phyloP scores from a whole-genome alignment of 2,888 invertebrate genomes.

The Zele albiditarsus region DNA sequence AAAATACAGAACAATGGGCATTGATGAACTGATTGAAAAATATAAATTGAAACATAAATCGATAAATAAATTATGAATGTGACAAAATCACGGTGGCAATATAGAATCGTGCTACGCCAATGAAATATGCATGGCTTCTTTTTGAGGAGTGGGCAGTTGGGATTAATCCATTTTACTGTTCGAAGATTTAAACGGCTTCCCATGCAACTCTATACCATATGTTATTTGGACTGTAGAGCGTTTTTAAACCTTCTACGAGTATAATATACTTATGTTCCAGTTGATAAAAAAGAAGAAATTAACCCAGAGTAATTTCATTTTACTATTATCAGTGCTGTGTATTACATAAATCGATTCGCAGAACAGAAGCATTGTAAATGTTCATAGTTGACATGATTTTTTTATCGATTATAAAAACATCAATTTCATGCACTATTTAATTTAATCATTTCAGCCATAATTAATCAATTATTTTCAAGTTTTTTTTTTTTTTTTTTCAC shows the following conservation, averaged over 20 bases:
- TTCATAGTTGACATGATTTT: constrained; percentile 16
- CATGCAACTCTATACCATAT: constrained; percentile 66
- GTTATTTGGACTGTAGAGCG: constrained; percentile 48
- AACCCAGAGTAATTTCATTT: background rate
- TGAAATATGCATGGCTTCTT: constrained; percentile 69
- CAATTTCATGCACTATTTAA: background rate
- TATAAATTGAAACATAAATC: background rate
- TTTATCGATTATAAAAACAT: background rate
- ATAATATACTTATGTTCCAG: constrained; percentile 8
- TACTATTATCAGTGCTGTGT: background rate
- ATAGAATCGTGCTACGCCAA: constrained; percentile 62
- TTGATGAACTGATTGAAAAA: background rate
- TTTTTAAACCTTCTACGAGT: constrained; percentile 27
- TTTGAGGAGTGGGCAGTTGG: constrained; percentile 60
- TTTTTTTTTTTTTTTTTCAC: constrained; percentile 5
- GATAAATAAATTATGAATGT: constrained; percentile 17
- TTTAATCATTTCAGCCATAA: background rate
- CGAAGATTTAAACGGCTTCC: constrained; percentile 70
- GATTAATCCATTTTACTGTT: constrained; percentile 72
- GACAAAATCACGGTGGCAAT: constrained; percentile 32
- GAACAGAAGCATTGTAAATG: background rate
- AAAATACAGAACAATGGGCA: background rate
- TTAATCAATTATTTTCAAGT: background rate
- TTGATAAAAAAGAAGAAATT: constrained; percentile 17
- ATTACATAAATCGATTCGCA: background rate